A percentile compares a stretch with the other conserved stretches of the same genome.
Evolutionary conservation across 2,113 vertebrate genomes (phyloP).

Genomic region (Onychostoma macrolepis): DNA sequence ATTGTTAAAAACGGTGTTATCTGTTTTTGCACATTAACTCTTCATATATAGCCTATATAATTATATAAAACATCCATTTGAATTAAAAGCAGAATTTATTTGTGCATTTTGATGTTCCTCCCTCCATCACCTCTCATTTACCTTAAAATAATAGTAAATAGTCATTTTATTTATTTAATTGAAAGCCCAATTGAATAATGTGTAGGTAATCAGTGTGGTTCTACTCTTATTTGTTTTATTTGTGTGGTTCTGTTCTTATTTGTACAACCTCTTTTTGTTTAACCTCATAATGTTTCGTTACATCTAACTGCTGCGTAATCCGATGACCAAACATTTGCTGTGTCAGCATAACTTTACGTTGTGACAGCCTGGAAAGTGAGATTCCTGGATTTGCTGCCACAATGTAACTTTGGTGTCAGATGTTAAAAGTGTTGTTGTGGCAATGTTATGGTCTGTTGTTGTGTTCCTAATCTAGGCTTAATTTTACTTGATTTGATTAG

Average conservation of each 20-base stretch:
- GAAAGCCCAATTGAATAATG: background rate
- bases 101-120: background rate
- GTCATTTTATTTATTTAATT: background rate
- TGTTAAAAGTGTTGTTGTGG: background rate
- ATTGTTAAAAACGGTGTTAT: no score
- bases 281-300: background rate
- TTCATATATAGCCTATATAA: no score
- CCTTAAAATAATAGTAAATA: background rate
- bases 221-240: no score
- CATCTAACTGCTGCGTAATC: background rate
- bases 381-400: background rate
- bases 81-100: no score
- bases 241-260: no score
- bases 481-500: background rate
- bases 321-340: background rate
- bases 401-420: background rate
- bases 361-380: background rate
- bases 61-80: no score
- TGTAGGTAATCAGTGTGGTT: background rate
- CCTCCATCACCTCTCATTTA: background rate
- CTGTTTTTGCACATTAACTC: no score
- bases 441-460: background rate
- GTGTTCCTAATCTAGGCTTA: background rate
- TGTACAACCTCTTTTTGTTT: background rate
- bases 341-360: background rate